phyloP scores from a whole-genome alignment of 2,888 invertebrate genomes.

The Caenorhabditis parvicauda region DNA sequence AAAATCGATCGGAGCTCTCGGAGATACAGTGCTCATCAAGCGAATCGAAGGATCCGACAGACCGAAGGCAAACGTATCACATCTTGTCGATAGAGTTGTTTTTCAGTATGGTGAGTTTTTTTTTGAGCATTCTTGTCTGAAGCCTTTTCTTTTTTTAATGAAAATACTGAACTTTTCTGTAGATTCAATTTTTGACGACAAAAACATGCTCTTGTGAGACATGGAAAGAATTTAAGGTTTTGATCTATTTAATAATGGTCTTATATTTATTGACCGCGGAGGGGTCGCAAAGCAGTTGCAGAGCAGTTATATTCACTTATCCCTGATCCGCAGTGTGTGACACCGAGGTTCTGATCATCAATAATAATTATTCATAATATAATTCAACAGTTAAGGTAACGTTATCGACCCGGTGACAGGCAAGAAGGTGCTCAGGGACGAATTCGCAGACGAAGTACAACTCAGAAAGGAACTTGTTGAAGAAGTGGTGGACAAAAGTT shows the following conservation, averaged over 20 bases:
- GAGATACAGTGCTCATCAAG: constrained; percentile 53
- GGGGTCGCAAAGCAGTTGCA: too few species aligned
- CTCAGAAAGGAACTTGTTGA: constrained; percentile 45
- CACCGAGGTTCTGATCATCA: too few species aligned
- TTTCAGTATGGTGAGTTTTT: constrained; percentile 42
- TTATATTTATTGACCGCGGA: too few species aligned
- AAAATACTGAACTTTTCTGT: too few species aligned
- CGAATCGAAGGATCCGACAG: constrained; percentile 38
- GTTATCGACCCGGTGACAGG: constrained; percentile 55
- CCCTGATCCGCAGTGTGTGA: too few species aligned
- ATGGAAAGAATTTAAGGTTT: too few species aligned
- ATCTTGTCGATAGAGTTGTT: constrained; percentile 47
- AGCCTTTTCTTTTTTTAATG: too few species aligned
- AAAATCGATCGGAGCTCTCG: constrained; percentile 33
- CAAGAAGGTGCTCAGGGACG: constrained; percentile 46
- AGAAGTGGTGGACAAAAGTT: constrained; percentile 48
- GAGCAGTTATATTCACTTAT: too few species aligned
- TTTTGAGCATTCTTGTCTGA: background rate
- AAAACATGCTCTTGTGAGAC: too few species aligned
- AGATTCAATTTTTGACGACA: too few species aligned
- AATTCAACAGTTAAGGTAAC: constrained; percentile 31
- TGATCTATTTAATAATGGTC: too few species aligned
- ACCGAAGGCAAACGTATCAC: constrained; percentile 48
- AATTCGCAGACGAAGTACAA: constrained; percentile 47
- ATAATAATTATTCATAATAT: too few species aligned